phyloP scores from a whole-genome alignment of 2,113 vertebrate species.

The Barnardius zonarius region DNA sequence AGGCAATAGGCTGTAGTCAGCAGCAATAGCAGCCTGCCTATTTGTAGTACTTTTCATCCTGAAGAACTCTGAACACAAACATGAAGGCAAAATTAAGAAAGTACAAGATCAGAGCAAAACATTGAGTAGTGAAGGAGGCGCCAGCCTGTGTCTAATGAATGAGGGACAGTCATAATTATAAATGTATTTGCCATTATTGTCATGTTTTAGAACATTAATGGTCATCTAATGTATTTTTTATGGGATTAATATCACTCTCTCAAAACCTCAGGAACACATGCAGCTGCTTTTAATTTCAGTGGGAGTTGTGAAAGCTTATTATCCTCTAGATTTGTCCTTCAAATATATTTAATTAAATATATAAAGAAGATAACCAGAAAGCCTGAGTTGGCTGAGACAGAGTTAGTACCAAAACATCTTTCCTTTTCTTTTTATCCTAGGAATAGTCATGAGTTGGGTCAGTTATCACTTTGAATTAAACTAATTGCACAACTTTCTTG shows the following conservation, averaged over 20 bases:
- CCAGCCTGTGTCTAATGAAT: constrained; percentile 21
- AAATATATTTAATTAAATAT: constrained; percentile 36
- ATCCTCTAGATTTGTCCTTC: constrained; percentile 14
- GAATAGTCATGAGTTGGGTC: neutral
- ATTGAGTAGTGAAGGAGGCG: neutral
- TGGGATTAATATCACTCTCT: constrained; percentile 16
- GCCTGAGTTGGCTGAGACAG: neutral
- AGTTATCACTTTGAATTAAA: constrained; percentile 23
- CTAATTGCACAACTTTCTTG: constrained; percentile 16
- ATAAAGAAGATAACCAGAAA: neutral
- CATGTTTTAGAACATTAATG: constrained; percentile 33
- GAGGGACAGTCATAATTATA: constrained; percentile 3
- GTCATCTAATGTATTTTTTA: constrained; percentile 48
- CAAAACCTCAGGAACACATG: constrained; percentile 32
- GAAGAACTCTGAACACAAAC: neutral
- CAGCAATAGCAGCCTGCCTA: neutral
- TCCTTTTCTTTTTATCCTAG: neutral
- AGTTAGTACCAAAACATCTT: neutral
- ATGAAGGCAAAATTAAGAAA: neutral
- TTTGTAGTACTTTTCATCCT: neutral
- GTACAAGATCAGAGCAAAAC: neutral
- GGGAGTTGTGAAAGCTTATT: constrained; percentile 12
- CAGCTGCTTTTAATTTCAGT: constrained; percentile 40
- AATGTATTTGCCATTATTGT: constrained; percentile 40
- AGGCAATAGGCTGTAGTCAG: neutral